These are phyloP conservation scores for Phyllopteryx taeniolatus DNA, from an alignment of 2,113 vertebrate species.

Conservation along the genomic window DNA sequence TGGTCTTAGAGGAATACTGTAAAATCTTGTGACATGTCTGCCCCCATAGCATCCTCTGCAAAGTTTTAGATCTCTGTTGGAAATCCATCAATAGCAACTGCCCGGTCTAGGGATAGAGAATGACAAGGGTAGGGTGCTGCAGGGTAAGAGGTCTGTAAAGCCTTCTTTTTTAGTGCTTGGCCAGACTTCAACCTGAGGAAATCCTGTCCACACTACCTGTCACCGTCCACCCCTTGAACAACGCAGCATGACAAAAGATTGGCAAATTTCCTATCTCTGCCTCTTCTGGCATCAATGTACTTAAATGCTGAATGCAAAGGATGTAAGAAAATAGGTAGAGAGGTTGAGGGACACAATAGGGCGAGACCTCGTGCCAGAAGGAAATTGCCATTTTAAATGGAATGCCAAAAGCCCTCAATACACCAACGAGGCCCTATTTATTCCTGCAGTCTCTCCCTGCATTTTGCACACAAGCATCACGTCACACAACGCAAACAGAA, in stretches of 20 bases:
- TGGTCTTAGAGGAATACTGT: slow-evolving; percentile 18
- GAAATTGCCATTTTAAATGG: slow-evolving; percentile 25
- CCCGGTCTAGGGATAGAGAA: slow-evolving; percentile 34
- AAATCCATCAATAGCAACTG: slow-evolving; percentile 42
- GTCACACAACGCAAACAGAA: slow-evolving; percentile 12
- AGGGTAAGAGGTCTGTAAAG: slow-evolving; percentile 49
- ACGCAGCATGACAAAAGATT: slow-evolving; percentile 13
- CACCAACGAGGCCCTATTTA: slow-evolving; percentile 11
- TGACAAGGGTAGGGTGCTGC: slow-evolving; percentile 39
- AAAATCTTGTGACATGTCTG: slow-evolving; percentile 35
- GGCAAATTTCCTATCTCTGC: slow-evolving; percentile 18
- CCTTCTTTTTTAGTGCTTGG: slow-evolving; percentile 24
- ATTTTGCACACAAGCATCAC: slow-evolving; percentile 19
- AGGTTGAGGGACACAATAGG: neutral
- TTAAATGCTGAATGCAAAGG: slow-evolving; percentile 16
- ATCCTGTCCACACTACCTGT: slow-evolving; percentile 49
- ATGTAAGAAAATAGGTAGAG: slow-evolving; percentile 3
- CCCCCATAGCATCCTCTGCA: slow-evolving; percentile 17
- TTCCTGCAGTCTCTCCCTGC: neutral
- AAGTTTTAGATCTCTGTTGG: slow-evolving; percentile 43
- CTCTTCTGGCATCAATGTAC: slow-evolving; percentile 24
- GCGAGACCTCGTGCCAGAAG: neutral
- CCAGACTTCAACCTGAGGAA: slow-evolving; percentile 42
- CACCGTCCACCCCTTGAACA: slow-evolving; percentile 18
- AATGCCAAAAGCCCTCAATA: slow-evolving; percentile 11